Evolutionary conservation across 2,797 vertebrate species (phyloP).

Genomic region (Heliangelus exortis): DNA sequence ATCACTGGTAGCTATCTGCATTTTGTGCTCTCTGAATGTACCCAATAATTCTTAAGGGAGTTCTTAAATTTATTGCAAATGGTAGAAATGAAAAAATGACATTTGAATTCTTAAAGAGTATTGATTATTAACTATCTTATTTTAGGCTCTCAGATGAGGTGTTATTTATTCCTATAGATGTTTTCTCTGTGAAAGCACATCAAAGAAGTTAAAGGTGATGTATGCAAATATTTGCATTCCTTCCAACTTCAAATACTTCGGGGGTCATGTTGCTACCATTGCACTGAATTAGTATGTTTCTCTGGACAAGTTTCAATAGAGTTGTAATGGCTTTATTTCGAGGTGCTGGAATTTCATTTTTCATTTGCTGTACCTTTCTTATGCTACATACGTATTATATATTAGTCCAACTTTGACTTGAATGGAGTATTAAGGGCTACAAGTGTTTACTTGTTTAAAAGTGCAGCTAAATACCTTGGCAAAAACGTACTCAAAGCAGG

Average conservation of each 20-base stretch:
- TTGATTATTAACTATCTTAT: slow-evolving; percentile 34
- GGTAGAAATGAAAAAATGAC: slow-evolving; percentile 15
- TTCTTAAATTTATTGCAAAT: slow-evolving; percentile 28
- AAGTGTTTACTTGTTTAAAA: background rate
- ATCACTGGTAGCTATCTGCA: background rate
- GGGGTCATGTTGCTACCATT: background rate
- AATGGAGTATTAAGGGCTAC: background rate
- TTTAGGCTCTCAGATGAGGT: slow-evolving; percentile 1
- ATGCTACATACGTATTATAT: background rate
- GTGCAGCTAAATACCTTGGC: background rate
- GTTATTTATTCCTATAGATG: slow-evolving; percentile 55
- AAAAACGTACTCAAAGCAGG: background rate
- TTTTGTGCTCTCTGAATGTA: background rate
- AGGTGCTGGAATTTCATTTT: background rate
- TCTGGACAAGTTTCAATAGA: slow-evolving; percentile 5
- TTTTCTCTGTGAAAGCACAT: slow-evolving; percentile 48
- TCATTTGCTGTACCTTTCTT: background rate
- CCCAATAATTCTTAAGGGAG: background rate
- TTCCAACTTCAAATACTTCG: background rate
- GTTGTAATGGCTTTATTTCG: background rate
- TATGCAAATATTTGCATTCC: slow-evolving; percentile 33
- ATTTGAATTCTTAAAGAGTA: slow-evolving; percentile 27
- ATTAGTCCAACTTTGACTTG: background rate
- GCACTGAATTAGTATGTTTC: background rate
- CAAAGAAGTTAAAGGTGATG: slow-evolving; percentile 45